Base-by-base conservation (phyloP, 2,797 vertebrate species). In the Graptemys geographica region DNA sequence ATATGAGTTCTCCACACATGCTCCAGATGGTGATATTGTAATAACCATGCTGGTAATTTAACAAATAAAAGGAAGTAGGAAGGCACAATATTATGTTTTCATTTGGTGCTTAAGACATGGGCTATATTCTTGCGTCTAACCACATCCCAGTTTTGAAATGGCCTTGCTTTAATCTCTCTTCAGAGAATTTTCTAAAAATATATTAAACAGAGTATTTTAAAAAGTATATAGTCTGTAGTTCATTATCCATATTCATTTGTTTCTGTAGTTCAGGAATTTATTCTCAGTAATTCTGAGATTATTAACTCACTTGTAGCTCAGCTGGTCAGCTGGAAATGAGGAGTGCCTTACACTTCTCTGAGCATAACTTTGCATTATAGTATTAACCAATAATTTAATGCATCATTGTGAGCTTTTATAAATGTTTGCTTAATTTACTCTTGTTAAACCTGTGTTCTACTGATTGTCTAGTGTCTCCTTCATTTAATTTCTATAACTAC, bases 151-250 rank as follows among this genome's bases (percentile, higher is more conserved):
- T 16, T 62, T 62, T 33, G 84, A 79, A 93, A 85, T 74, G 25
- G 76, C 86, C 74, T 37, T 9, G 74, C 0, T 65, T 93, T 84
- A 91, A 52, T 3, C 4, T 78, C 37, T 57, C 3, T 2, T 62
- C 72, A 74, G 55, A 92, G 65, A 87, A 74, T 91, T 44, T 56
- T 88, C 13, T 81, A 80, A 79, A 82, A 94, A 88, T 18, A 4
- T 86, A 81, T 83, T 92, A 90, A 87, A 55, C 33, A 49, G 81
- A 57, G 5, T 12, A 0, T 59, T 95, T 89, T 82, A 79, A 89
- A 41, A 9, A 80, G 69, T 49, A 31, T 65, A 11, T 79, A 78
- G 6, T 31, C 83, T 47, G 25, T 59, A 0, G n/a, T 79, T 89
- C 87, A 1, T 81, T 86, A 41, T 6, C 41, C 9, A 41, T 0